Conservation (phyloP, 2,113 vertebrate species). For the Coracopsis vasa region DNA sequence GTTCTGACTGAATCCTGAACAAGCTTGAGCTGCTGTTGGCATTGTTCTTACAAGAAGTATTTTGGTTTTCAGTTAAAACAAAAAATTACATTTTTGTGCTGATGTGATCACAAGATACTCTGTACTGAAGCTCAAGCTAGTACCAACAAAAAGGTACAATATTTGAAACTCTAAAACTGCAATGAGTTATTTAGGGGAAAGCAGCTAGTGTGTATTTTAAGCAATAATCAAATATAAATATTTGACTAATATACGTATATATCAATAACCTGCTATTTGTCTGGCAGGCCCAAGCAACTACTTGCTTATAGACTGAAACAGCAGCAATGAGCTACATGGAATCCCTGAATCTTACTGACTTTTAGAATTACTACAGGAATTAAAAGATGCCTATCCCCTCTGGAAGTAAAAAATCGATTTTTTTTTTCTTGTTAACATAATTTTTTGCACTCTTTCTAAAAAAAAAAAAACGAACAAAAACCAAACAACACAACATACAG, state of each 20-base stretch:
- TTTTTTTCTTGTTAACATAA: not conserved
- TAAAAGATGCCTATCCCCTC: not conserved
- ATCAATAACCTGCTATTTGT: not conserved
- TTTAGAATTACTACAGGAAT: not conserved
- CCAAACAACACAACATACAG: not conserved
- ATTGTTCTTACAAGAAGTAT: not conserved
- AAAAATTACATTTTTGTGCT: not conserved
- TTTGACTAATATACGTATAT: not conserved
- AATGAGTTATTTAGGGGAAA: conserved; percentile 11
- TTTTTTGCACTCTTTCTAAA: not conserved
- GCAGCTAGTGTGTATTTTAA: not conserved
- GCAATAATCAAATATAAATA: not conserved
- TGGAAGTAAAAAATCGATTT: not conserved
- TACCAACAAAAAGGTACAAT: conserved; percentile 9
- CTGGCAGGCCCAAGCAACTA: not conserved
- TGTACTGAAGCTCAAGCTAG: not conserved
- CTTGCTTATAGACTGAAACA: not conserved
- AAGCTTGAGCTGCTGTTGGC: not conserved
- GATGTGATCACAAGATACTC: not conserved
- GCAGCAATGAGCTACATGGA: not conserved
- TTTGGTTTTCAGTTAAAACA: not conserved
- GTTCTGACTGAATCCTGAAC: not conserved
- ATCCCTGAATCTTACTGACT: not conserved
- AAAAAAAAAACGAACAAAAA: not conserved
- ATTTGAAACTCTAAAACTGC: conserved; percentile 36